phyloP scores from a whole-genome alignment of 1,140 invertebrate genomes.

The Hyposmocoma kahamanoa region DNA sequence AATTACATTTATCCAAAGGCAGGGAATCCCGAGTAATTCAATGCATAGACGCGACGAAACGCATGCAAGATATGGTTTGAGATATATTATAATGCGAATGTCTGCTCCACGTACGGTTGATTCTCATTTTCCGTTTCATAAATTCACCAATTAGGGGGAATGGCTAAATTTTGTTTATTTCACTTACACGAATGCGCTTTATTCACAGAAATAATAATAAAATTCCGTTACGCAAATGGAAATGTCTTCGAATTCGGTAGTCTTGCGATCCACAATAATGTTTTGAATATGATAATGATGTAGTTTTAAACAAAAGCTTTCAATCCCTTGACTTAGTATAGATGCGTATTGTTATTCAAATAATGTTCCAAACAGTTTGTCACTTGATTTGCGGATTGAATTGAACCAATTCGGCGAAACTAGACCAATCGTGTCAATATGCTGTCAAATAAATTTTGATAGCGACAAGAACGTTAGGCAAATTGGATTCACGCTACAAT shows the following conservation, averaged over 20 bases:
- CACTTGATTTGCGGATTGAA: neutral
- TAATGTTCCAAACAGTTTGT: constrained; percentile 10
- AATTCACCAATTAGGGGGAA: too few relatives aligned
- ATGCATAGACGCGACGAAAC: constrained; percentile 48
- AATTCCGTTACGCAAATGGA: too few relatives aligned
- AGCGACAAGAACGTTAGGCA: neutral
- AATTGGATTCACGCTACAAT: neutral
- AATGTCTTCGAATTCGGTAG: too few relatives aligned
- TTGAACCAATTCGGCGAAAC: constrained; percentile 13
- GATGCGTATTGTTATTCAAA: constrained; percentile 14
- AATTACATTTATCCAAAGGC: constrained; percentile 68
- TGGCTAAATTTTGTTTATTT: too few relatives aligned
- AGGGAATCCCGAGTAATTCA: constrained; percentile 65
- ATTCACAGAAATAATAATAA: too few relatives aligned
- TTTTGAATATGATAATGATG: too few relatives aligned
- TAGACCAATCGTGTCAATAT: constrained; percentile 9
- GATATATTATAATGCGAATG: neutral
- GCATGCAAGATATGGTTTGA: constrained; percentile 36
- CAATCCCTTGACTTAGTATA: too few relatives aligned
- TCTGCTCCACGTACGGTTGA: too few relatives aligned
- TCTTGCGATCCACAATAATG: too few relatives aligned
- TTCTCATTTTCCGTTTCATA: too few relatives aligned
- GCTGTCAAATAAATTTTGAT: constrained; percentile 12
- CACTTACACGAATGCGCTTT: too few relatives aligned
- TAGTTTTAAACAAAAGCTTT: too few relatives aligned